Base-by-base conservation (phyloP, 2,797 vertebrate species). In the Thripadectes ignobilis region DNA sequence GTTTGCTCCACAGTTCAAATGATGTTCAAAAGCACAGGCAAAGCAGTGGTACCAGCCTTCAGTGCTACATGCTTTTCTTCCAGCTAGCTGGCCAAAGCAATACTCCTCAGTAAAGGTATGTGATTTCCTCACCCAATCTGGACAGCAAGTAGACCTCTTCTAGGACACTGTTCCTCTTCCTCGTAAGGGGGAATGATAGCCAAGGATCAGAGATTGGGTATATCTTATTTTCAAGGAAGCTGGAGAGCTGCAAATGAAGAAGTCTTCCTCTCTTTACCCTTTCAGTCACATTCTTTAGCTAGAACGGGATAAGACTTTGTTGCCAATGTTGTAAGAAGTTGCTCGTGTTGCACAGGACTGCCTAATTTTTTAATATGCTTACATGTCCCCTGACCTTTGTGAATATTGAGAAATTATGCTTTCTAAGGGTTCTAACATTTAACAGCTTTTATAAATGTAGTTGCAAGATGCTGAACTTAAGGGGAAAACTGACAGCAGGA, bases 401-500 rank as follows among this genome's bases (percentile, higher is more conserved):
- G 68, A 68, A 29, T 65, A 69, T n/a, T 45, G 57, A 66, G 51
- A 80, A 88, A 55, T 21, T 39, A 29, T 16, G 20, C 36, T 83
- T 61, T 72, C 9, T 34, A 61, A 61, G 27, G n/a, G 43, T n/a
- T 75, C 72, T 38, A 87, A 63, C 30, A 30, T 79, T 79, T 46
- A 85, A 83, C 46, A 78, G 46, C n/a, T 81, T 89, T 78, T 83
- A 17, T 29, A 89, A 79, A 52, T 41, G 10, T 7, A 18, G 54
- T 39, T 78, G 54, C 68, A 92, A 85, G 78, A 72, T 4, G 11
- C 39, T 79, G 51, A 83, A 67, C 79, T 85, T 61, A 29, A 74
- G 5, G 38, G 51, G n/a, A 27, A 52, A 80, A 22, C 65, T 13
- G 45, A 34, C 38, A 74, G 73, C 76, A 68, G 82, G 54, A 78